Base-by-base conservation (phyloP, 2,888 invertebrate genomes). In the Nemotelus pantherinus region DNA sequence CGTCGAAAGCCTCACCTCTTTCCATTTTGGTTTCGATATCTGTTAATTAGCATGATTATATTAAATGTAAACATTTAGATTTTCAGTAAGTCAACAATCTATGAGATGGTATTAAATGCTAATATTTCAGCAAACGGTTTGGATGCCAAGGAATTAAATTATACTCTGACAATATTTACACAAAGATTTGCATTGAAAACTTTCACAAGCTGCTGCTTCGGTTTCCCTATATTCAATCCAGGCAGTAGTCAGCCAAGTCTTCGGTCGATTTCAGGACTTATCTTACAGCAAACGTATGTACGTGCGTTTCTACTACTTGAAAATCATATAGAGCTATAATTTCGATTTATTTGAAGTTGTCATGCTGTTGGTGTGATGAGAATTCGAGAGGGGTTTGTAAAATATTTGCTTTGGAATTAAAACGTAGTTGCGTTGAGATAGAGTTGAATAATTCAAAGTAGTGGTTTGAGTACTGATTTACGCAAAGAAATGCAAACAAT, bases 131-230 rank as follows among this genome's bases (percentile, higher is more conserved):
- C 47, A 47, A 39, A 65, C 47, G 65, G 39, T 44, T 65, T 39
- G 25, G 10, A 25, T 25, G 10, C 10, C 50, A 7, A 48, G n/a
- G 67, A 68, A 68, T 68, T 68, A 68, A 68, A 68, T 68, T 68
- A 68, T 68, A 25, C 67, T 68, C 48, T 4, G 48, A 68, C 48
- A 68, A 68, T 68, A 68, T 68, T 68, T 47, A 68, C 67, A 7
- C 67, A 68, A 48, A 68, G 67, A 47, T 68, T 68, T 68, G 50
- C 48, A 39, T 39, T 50, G 48, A 47, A 68, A 48, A 68, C 60
- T 60, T 60, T 60, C 60, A 60, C 60, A 60, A 60, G 2, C 41
- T 60, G 3, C 41, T 39, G 7, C 7, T 3, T 43, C 25, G 25
- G 25, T 25, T 25, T 25, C 25, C 25, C 25, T 25, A 25, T 39